Evolutionary conservation across 2,797 vertebrate species (phyloP).

Genomic region (Microchirus variegatus): DNA sequence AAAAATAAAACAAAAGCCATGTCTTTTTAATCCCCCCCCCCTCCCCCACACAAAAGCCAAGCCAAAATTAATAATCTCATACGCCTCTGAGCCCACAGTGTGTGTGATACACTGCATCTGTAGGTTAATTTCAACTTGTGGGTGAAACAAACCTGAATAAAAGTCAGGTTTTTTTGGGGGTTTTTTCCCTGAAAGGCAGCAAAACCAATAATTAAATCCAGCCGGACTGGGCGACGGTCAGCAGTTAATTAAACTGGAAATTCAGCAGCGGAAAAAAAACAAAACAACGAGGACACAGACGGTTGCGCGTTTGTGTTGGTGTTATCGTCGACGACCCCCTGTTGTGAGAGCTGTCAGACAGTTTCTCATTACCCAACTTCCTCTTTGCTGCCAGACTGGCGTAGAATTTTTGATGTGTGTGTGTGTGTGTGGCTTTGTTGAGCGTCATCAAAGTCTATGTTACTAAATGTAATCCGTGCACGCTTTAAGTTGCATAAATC

Average conservation of each 20-base stretch:
- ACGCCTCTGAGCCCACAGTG: slow-evolving; percentile 21
- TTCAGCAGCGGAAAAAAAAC: slow-evolving; percentile 29
- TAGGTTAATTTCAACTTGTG: slow-evolving; percentile 23
- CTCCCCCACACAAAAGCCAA: slow-evolving; percentile 17
- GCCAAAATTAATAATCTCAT: slow-evolving; percentile 28
- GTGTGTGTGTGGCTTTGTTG: slow-evolving; percentile 12
- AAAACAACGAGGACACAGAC: slow-evolving; percentile 43
- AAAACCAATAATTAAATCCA: slow-evolving; percentile 29
- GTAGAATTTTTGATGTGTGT: slow-evolving; percentile 8
- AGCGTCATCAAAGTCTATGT: not conserved
- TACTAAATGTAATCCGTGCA: not conserved
- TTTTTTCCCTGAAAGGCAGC: slow-evolving; percentile 31
- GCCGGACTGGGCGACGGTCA: slow-evolving; percentile 18
- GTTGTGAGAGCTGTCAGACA: slow-evolving; percentile 41
- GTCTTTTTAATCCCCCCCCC: slow-evolving; percentile 43
- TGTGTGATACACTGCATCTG: not conserved
- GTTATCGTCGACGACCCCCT: slow-evolving; percentile 29
- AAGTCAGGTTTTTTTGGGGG: slow-evolving; percentile 30
- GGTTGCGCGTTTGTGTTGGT: too few species aligned
- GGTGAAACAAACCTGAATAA: slow-evolving; percentile 21
- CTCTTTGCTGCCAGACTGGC: slow-evolving; percentile 29
- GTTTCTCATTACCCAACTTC: slow-evolving; percentile 42
- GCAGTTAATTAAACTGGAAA: slow-evolving; percentile 42
- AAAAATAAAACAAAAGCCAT: slow-evolving; percentile 28
- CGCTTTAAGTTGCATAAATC: slow-evolving; percentile 29